Conservation (phyloP, 2,797 vertebrate genomes). For the Cirrhinus molitorella region DNA sequence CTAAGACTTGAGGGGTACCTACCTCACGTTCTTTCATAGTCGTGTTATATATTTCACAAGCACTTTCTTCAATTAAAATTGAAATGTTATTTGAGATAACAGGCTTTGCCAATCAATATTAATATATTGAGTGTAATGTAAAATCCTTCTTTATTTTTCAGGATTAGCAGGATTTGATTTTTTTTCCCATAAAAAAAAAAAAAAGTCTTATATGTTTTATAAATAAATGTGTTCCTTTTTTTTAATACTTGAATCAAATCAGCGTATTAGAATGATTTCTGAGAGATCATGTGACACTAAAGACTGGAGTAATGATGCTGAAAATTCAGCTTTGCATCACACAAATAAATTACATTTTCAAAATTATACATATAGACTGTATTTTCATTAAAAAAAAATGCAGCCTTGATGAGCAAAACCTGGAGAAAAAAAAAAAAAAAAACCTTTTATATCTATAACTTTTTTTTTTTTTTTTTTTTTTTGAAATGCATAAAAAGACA, state of each 20-base stretch:
- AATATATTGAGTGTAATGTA: background rate
- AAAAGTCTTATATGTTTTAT: too few species aligned
- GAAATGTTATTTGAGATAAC: background rate
- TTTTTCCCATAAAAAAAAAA: background rate
- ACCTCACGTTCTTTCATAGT: background rate
- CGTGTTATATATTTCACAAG: background rate
- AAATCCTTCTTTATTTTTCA: background rate
- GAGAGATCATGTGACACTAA: background rate
- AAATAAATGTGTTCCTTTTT: too few species aligned
- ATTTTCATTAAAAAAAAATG: background rate
- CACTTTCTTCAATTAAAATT: background rate
- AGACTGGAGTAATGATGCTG: background rate
- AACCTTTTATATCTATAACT: background rate
- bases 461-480: background rate
- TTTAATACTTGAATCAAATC: too few species aligned
- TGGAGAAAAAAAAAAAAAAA: background rate
- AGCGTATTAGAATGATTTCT: background rate
- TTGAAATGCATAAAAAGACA: background rate
- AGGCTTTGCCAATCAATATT: background rate
- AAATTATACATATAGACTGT: background rate
- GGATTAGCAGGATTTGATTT: background rate
- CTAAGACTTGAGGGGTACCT: background rate
- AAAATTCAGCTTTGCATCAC: background rate
- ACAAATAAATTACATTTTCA: background rate
- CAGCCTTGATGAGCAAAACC: background rate